Evolutionary conservation across 2,113 vertebrate genomes (phyloP).

Genomic region (Struthidea cinerea): DNA sequence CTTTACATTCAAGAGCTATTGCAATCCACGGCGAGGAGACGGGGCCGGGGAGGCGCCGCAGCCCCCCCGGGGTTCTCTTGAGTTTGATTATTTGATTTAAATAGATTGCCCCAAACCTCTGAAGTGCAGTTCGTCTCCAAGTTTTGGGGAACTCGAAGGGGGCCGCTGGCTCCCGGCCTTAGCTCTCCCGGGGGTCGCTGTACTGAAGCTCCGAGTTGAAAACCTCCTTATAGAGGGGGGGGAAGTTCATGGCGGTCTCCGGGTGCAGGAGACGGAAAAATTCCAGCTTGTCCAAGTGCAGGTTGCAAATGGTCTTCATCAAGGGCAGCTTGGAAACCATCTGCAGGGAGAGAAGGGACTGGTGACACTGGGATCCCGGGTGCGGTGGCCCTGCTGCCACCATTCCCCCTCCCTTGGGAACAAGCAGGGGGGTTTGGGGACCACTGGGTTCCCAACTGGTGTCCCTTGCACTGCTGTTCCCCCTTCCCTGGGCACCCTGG

Average conservation of each 20-base stretch:
- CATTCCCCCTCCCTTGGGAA: not conserved
- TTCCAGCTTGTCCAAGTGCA: conserved; percentile 89
- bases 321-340: conserved; percentile 86
- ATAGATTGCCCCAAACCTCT: not conserved
- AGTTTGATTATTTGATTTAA: conserved; percentile 31
- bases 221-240: conserved; percentile 87
- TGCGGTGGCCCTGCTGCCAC: not conserved
- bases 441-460: rapidly evolving
- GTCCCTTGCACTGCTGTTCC: rapidly evolving
- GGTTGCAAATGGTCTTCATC: conserved; percentile 89
- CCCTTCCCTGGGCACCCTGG: not conserved
- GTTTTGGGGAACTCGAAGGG: not conserved
- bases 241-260: conserved; percentile 83
- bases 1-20: conserved; percentile 69
- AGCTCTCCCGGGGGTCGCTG: conserved; percentile 82
- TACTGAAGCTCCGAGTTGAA: conserved; percentile 85
- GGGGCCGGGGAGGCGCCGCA: not conserved
- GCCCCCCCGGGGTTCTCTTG: not conserved
- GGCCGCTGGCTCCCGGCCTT: not conserved
- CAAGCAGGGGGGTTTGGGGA: not conserved
- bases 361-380: not conserved
- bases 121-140: not conserved
- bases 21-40: conserved; percentile 15
- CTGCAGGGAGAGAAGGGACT: conserved; percentile 48
- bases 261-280: conserved; percentile 89